Percentiles rank a stretch among this genome's conserved stretches.
These are phyloP conservation scores for Odontophorus gujanensis DNA, from an alignment of 2,113 vertebrate genomes.

Conservation along the genomic window DNA sequence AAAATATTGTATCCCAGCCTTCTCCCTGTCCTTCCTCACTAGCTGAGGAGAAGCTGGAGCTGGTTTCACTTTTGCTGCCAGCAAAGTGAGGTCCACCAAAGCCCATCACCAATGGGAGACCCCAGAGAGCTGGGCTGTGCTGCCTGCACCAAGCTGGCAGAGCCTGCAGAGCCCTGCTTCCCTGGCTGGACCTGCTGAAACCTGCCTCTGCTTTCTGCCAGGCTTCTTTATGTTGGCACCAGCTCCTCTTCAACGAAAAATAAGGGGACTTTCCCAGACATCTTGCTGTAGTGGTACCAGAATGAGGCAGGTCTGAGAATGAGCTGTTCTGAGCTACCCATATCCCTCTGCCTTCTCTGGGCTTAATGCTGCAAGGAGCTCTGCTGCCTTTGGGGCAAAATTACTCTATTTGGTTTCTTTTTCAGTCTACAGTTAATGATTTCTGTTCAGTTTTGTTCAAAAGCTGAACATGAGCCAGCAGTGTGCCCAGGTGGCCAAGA, in stretches of 20 bases:
- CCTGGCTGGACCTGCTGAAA: conserved; percentile 36
- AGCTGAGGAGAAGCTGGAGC: neutral
- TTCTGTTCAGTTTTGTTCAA: neutral
- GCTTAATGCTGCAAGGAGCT: neutral
- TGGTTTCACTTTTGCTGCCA: neutral
- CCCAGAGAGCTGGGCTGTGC: rapidly evolving
- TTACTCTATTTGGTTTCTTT: neutral
- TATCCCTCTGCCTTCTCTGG: rapidly evolving
- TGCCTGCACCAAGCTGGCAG: neutral
- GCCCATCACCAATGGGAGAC: neutral
- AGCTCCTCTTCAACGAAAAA: neutral
- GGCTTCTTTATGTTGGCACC: conserved; percentile 41
- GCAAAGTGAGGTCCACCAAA: neutral
- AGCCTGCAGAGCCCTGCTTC: neutral
- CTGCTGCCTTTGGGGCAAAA: neutral
- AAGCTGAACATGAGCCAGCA: neutral
- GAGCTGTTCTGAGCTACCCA: rapidly evolving
- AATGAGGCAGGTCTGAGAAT: neutral
- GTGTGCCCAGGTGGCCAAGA: too few species aligned
- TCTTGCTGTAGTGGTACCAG: neutral
- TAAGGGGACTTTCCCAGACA: conserved; percentile 62
- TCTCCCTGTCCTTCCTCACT: neutral
- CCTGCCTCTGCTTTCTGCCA: conserved; percentile 40
- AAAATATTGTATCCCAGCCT: rapidly evolving
- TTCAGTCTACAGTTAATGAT: neutral